Evolutionary conservation across 2,113 vertebrate genomes (phyloP).

Genomic region (Misgurnus mizolepis): DNA sequence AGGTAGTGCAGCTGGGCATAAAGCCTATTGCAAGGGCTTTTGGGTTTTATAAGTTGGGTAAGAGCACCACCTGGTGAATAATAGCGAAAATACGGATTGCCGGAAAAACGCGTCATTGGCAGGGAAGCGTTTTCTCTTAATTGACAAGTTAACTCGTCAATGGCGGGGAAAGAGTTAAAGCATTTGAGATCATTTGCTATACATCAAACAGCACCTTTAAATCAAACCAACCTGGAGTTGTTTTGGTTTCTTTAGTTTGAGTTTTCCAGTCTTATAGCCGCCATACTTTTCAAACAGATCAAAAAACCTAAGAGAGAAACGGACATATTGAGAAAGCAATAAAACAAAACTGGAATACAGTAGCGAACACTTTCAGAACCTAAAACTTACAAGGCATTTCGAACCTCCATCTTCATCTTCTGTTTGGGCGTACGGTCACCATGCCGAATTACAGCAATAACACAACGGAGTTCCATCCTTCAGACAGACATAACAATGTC

Average conservation of each 20-base stretch:
- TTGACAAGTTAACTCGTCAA: too few species aligned
- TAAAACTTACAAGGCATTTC: slow-evolving; percentile 83
- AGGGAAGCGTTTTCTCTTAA: too few species aligned
- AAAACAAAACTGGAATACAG: neutral
- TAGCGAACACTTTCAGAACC: neutral
- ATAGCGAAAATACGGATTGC: too few species aligned
- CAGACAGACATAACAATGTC: neutral
- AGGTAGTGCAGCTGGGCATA: too few species aligned
- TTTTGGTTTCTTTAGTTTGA: slow-evolving; percentile 95
- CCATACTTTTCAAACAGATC: slow-evolving; percentile 91
- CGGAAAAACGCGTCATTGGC: too few species aligned
- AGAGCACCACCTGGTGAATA: too few species aligned
- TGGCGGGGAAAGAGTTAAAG: too few species aligned
- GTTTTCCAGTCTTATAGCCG: slow-evolving; percentile 93
- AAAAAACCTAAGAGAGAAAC: slow-evolving; percentile 81
- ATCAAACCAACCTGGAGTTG: slow-evolving; percentile 86
- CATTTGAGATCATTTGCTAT: neutral
- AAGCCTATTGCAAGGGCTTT: too few species aligned
- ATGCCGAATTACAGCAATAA: slow-evolving; percentile 95
- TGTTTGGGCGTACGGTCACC: slow-evolving; percentile 97
- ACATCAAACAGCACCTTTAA: neutral
- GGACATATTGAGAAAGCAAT: neutral
- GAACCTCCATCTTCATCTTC: slow-evolving; percentile 99
- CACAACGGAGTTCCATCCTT: slow-evolving; percentile 98
- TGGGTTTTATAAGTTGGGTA: too few species aligned